Evolutionary conservation across 2,113 vertebrate genomes (phyloP), one percentile per base, ranked within the genome.

Genomic region (Irena cyanogastra): DNA sequence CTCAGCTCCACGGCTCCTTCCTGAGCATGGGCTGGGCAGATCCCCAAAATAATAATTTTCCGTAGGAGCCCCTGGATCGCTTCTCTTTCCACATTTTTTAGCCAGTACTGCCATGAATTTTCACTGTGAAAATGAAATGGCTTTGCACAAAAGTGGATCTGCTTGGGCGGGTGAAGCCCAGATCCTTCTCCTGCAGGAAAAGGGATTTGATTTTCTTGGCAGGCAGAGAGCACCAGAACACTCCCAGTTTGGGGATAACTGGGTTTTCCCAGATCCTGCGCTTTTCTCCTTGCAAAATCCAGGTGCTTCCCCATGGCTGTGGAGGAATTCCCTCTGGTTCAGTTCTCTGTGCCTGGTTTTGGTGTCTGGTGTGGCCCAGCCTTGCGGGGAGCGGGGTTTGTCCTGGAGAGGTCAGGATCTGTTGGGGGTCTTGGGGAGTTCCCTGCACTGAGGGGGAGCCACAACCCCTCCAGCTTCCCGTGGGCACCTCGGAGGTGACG

Each of bases 391-490:
- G 9, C 0, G 1, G 33, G 78, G 16, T 50, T 61, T 47, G 11
- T 52, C 28, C 91, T 37, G 1, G 78, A 30, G 39, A 4, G 8
- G 13, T 3, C 0, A 2, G 61, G 72, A 56, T 41, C 33, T 20
- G 0, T 3, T 2, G 33, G 12, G 33, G 60, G 3, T 69, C 31
- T 2, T 1, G 0, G 26, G 39, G 42, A 69, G 41, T 61, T 31
- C 53, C 63, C 49, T 41, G 74, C 39, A 0, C 2, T 1, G 21
- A 47, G 61, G 52, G 7, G 35, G 10, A 71, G 28, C 71, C 61
- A 1, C 0, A 0, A 7, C 3, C 4, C 6, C 52, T 47, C 63
- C 6, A 9, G 7, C 50, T 6, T 11, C 31, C 39, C 5, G 0
- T 3, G 37, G 33, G 22, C n/a, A 1, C 66, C 11, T 24, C 0